Conservation (phyloP, 2,797 vertebrate genomes). For the Hyperoplus lanceolatus region DNA sequence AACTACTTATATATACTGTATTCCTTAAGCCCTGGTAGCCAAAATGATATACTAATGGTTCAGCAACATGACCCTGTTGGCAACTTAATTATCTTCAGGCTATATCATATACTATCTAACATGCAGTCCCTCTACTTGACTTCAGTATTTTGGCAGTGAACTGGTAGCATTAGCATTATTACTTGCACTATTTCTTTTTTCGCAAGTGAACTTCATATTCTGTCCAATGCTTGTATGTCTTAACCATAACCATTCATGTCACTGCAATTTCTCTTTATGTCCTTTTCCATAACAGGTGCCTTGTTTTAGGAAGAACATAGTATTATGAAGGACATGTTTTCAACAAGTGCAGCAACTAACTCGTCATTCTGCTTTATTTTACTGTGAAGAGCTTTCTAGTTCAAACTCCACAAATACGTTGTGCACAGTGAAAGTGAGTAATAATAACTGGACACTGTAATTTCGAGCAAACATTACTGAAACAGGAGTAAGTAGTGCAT, state of each 20-base stretch:
- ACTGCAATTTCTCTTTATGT: background rate
- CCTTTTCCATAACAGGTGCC: background rate
- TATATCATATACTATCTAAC: conserved; percentile 1
- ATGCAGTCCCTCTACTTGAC: background rate
- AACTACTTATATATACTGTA: conserved; percentile 5
- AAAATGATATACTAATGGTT: conserved; percentile 30
- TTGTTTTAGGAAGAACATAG: conserved; percentile 7
- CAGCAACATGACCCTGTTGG: conserved; percentile 20
- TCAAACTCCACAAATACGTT: too few relatives aligned
- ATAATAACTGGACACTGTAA: background rate
- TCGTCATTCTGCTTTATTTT: background rate
- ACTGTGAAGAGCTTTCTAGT: too few relatives aligned
- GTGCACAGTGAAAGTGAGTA: too few relatives aligned
- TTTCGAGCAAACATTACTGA: background rate
- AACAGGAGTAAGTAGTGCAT: background rate
- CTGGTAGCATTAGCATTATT: conserved; percentile 5
- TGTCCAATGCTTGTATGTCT: background rate
- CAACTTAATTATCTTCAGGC: conserved; percentile 34
- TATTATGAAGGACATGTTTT: background rate
- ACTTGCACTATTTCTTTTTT: background rate
- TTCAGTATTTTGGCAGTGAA: conserved; percentile 16
- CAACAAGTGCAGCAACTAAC: background rate
- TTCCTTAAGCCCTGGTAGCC: background rate
- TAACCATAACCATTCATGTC: background rate
- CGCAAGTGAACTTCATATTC: conserved; percentile 1